A percentile compares a stretch with the other conserved stretches of the same genome.
These are phyloP conservation scores for Yponomeuta malinellus DNA, from an alignment of 2,888 invertebrate genomes.

Conservation along the genomic window DNA sequence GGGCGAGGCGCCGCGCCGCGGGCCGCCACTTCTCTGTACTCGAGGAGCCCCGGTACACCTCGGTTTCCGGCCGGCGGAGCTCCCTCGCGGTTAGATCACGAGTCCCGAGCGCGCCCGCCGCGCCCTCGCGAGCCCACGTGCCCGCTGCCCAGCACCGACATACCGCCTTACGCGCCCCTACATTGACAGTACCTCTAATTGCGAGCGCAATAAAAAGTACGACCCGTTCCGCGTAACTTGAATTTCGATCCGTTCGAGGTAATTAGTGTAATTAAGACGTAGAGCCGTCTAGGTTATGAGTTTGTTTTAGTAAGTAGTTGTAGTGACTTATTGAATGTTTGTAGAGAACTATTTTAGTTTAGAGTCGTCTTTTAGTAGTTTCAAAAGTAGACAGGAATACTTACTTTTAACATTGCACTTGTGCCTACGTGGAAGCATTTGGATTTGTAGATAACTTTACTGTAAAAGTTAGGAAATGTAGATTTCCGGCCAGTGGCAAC, in stretches of 20 bases:
- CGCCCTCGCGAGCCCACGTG: constrained; percentile 24
- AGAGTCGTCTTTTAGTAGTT: no score
- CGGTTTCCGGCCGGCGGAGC: constrained; percentile 74
- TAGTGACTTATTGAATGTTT: no score
- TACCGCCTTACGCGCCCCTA: not conserved
- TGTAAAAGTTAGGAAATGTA: no score
- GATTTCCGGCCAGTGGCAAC: not conserved
- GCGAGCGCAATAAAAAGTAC: constrained; percentile 44
- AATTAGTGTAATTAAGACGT: constrained; percentile 5
- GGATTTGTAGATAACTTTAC: no score
- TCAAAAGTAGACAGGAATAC: no score
- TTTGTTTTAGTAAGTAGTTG: not conserved
- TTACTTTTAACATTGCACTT: no score
- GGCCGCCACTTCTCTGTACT: constrained; percentile 62
- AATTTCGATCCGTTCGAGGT: not conserved
- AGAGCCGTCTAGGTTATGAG: not conserved
- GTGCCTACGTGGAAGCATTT: no score
- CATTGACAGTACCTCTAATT: constrained; percentile 26
- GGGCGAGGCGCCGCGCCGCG: constrained; percentile 39
- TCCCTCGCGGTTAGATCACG: constrained; percentile 57
- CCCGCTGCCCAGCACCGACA: constrained; percentile 9
- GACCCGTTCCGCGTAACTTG: not conserved
- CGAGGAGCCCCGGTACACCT: constrained; percentile 73
- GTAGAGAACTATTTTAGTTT: no score
- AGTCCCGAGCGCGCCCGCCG: constrained; percentile 39